Conservation (phyloP, 2,113 vertebrate species). For the Barnardius zonarius region DNA sequence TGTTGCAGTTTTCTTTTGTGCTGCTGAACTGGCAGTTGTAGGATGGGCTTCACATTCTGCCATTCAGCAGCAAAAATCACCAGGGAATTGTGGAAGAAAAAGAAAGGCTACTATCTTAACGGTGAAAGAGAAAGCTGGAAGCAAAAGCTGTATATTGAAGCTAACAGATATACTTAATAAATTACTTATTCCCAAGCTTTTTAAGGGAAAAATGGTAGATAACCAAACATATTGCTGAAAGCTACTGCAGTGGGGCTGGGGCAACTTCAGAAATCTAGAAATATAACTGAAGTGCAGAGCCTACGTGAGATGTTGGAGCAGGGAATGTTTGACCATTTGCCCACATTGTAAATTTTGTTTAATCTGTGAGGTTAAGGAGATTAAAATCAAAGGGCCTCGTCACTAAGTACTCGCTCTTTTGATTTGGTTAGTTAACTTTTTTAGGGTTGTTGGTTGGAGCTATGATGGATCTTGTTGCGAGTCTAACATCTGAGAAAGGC, state of each 20-base stretch:
- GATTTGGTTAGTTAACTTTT: background rate
- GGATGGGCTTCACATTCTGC: background rate
- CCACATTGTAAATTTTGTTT: background rate
- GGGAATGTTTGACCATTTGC: background rate
- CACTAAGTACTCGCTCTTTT: background rate
- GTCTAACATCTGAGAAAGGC: background rate
- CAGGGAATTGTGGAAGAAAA: background rate
- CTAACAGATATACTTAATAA: background rate
- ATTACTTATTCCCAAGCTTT: background rate
- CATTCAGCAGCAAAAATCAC: background rate
- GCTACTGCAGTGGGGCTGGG: background rate
- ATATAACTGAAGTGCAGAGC: background rate
- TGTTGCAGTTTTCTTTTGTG: background rate
- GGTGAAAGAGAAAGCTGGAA: background rate
- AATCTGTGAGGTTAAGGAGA: background rate
- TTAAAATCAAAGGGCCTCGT: fast-evolving
- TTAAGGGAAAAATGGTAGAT: background rate
- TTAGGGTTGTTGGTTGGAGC: background rate
- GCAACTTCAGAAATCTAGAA: background rate
- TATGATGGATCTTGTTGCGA: background rate
- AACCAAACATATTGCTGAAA: background rate
- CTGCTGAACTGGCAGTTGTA: background rate
- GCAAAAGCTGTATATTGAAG: background rate
- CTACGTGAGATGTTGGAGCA: background rate
- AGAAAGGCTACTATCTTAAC: background rate